Evolutionary conservation across 2,113 vertebrate genomes (phyloP), one percentile per base, ranked within the genome.

Genomic region (Cochlearius cochlearius): DNA sequence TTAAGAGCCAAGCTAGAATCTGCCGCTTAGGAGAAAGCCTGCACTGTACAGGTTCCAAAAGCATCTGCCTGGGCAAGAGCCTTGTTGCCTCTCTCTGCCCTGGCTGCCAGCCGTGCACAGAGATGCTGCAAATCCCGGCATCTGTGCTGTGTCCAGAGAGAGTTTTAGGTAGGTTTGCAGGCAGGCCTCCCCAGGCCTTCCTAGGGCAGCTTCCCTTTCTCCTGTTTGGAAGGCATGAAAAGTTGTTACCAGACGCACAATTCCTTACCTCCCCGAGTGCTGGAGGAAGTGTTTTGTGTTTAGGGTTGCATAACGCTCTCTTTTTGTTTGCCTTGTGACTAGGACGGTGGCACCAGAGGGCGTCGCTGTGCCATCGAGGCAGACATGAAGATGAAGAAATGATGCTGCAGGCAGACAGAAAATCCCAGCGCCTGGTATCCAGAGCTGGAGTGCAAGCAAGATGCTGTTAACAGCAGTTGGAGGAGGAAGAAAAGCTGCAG

Each of bases 331-430:
- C 90, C 82, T 96, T 76, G 95, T 96, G 84, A 81, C 75, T 97
- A 99, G 99, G 99, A 99, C 23, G 99, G 99, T 66, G 99, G 99
- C 97, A 99, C 99, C 95, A 99, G 99, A 95, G 99, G 99, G 86
- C 99, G 99, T 76, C 99, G 99, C 85, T 99, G 99, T 89, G 99
- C 99, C 96, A 99, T 99, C 94, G 99, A 99, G 98, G 99, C 99
- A 5, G 99, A 99, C 97, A 99, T 99, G 98, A 99, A 99, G 98
- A 99, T 99, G 99, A 99, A 99, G 98, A 99, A 99, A 96, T 99
- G 98, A 99, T 88, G 38, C 94, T 77, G 94, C 91, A 75, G 80
- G 84, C 68, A 32, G 27, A 39, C 69, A 32, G 68, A 56, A 86
- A 79, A 89, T 59, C 36, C 86, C 41, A n/a, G 45, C 82, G 32